phyloP scores from a whole-genome alignment of 2,888 invertebrate species.

The Boloria euphrosyne region DNA sequence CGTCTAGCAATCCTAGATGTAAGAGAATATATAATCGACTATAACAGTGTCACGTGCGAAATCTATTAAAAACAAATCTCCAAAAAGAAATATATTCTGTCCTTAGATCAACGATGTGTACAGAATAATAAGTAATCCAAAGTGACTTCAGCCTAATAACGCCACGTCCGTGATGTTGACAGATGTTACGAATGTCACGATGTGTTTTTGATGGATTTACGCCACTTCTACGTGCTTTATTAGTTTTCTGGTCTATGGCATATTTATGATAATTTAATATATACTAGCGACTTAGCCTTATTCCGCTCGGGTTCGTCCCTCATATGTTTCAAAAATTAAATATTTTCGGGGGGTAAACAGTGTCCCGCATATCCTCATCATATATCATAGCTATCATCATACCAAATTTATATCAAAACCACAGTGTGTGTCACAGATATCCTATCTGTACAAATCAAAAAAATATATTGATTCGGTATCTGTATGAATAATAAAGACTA shows the following conservation, averaged over 20 bases:
- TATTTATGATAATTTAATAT: conserved; percentile 6
- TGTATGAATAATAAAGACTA: no score
- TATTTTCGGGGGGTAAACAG: no score
- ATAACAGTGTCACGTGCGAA: conserved; percentile 4
- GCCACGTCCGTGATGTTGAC: conserved; percentile 20
- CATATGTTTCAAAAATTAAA: no score
- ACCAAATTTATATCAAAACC: no score
- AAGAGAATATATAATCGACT: neutral
- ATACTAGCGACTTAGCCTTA: neutral
- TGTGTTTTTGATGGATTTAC: conserved; percentile 24
- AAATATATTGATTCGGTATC: no score
- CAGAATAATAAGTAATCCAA: conserved; percentile 23
- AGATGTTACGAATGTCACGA: conserved; percentile 17
- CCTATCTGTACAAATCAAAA: no score
- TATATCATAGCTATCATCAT: no score
- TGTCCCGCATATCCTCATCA: no score
- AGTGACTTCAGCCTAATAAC: conserved; percentile 17
- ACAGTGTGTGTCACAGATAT: no score
- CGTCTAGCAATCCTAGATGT: neutral
- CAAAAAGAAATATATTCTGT: conserved; percentile 7
- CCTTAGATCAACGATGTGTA: conserved; percentile 10
- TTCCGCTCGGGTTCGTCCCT: no score
- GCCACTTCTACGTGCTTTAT: conserved; percentile 17
- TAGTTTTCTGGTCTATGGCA: conserved; percentile 5
- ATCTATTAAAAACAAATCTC: conserved; percentile 18